Conservation (phyloP, 2,888 invertebrate genomes). For the Amiota communis region DNA sequence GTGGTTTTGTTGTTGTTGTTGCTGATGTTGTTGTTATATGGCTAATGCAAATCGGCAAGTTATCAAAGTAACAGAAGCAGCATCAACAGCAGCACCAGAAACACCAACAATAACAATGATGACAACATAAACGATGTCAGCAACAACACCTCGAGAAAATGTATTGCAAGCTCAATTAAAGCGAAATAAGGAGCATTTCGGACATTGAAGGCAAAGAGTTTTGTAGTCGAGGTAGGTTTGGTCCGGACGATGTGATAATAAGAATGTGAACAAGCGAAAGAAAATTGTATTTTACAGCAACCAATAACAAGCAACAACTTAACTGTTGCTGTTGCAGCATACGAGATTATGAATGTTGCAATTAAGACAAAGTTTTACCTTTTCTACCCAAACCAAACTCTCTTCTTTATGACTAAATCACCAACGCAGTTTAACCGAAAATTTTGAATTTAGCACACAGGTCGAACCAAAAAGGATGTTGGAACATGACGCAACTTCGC, state of each 20-base stretch:
- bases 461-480: neutral
- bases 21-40: slow-evolving; percentile 45
- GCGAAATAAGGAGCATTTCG: slow-evolving; percentile 38
- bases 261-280: slow-evolving; percentile 22
- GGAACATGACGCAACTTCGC: slow-evolving; percentile 5
- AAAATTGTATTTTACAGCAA: slow-evolving; percentile 36
- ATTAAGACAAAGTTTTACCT: neutral
- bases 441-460: neutral
- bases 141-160: slow-evolving; percentile 18
- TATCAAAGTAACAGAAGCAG: slow-evolving; percentile 58
- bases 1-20: slow-evolving; percentile 39
- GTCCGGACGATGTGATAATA: neutral
- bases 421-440: slow-evolving; percentile 13
- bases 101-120: slow-evolving; percentile 13
- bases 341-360: slow-evolving; percentile 15
- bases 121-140: slow-evolving; percentile 1
- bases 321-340: slow-evolving; percentile 11
- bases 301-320: slow-evolving; percentile 33
- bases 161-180: slow-evolving; percentile 59
- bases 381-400: neutral
- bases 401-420: neutral
- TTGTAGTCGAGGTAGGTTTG: neutral
- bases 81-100: slow-evolving; percentile 9
- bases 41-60: slow-evolving; percentile 49
- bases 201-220: neutral